These are phyloP conservation scores for Megalonaias nervosa DNA, from an alignment of 1,140 invertebrate genomes.

Conservation along the genomic window DNA sequence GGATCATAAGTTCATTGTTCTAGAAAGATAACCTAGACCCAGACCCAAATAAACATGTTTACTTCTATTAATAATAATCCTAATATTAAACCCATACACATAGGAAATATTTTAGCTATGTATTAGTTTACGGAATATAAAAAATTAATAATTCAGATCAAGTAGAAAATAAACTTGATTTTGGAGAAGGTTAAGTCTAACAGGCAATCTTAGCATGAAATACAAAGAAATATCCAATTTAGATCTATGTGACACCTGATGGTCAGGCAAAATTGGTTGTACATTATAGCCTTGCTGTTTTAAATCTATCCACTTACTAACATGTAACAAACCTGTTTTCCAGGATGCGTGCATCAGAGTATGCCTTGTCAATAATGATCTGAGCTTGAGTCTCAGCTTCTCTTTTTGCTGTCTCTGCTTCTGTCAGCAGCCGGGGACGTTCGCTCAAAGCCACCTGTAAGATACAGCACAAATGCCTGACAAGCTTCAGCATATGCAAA, in stretches of 20 bases:
- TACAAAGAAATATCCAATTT: too few species aligned
- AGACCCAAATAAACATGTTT: too few species aligned
- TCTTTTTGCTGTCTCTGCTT: slow-evolving; percentile 49
- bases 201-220: too few species aligned
- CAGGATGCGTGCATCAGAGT: slow-evolving; percentile 59
- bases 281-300: not conserved
- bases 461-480: not conserved
- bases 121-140: too few species aligned
- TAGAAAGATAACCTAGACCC: too few species aligned
- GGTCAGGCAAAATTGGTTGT: not conserved
- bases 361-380: slow-evolving; percentile 59
- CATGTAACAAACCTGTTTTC: slow-evolving; percentile 44
- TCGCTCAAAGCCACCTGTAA: slow-evolving; percentile 28
- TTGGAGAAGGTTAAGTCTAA: too few species aligned
- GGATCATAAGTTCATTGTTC: too few species aligned
- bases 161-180: too few species aligned
- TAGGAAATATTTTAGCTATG: too few species aligned
- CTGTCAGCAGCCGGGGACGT: slow-evolving; percentile 24
- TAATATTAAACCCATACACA: too few species aligned
- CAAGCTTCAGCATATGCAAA: not conserved
- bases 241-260: not conserved
- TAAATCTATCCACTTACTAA: not conserved
- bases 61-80: too few species aligned
- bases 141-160: too few species aligned
- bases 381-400: slow-evolving; percentile 59